Conservation (phyloP, 2,888 invertebrate species). For the Crioceris asparagi region DNA sequence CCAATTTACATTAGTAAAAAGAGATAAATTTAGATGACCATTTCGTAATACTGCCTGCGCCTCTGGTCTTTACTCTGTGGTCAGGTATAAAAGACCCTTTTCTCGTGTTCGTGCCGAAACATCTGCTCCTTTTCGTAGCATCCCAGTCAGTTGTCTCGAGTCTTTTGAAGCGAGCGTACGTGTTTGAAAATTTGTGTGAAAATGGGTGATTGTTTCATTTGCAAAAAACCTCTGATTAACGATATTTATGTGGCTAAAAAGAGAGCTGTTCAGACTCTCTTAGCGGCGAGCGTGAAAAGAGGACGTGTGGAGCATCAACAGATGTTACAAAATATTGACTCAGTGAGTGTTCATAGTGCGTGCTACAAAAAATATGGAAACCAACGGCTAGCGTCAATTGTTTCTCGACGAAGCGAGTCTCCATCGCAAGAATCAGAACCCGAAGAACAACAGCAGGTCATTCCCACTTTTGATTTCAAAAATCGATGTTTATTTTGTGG, state of each 20-base stretch:
- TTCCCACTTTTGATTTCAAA: background rate
- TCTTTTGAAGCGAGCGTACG: too few relatives aligned
- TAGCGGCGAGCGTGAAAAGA: slow-evolving; percentile 4
- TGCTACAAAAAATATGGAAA: slow-evolving; percentile 6
- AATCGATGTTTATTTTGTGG: slow-evolving; percentile 1
- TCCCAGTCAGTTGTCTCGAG: slow-evolving; percentile 4
- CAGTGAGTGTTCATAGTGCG: slow-evolving; percentile 4
- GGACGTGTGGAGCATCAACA: slow-evolving; percentile 2
- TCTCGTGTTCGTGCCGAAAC: too few relatives aligned
- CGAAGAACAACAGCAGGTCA: slow-evolving; percentile 2
- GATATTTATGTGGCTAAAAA: too few relatives aligned
- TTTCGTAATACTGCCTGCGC: too few relatives aligned
- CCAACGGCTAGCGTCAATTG: slow-evolving; percentile 5
- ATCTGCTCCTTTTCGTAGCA: slow-evolving; percentile 3
- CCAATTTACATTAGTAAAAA: too few relatives aligned
- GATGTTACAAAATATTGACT: slow-evolving; percentile 1
- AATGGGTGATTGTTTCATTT: slow-evolving; percentile 3
- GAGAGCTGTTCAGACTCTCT: slow-evolving; percentile 5
- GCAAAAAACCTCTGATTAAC: slow-evolving; percentile 4
- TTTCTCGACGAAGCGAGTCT: slow-evolving; percentile 5
- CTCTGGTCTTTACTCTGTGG: too few relatives aligned
- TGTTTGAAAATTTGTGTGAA: too few relatives aligned
- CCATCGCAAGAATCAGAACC: slow-evolving; percentile 2
- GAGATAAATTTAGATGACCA: too few relatives aligned
- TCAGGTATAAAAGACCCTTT: too few relatives aligned